Conservation (phyloP, 2,113 vertebrate genomes). For the Apodemus sylvaticus region DNA sequence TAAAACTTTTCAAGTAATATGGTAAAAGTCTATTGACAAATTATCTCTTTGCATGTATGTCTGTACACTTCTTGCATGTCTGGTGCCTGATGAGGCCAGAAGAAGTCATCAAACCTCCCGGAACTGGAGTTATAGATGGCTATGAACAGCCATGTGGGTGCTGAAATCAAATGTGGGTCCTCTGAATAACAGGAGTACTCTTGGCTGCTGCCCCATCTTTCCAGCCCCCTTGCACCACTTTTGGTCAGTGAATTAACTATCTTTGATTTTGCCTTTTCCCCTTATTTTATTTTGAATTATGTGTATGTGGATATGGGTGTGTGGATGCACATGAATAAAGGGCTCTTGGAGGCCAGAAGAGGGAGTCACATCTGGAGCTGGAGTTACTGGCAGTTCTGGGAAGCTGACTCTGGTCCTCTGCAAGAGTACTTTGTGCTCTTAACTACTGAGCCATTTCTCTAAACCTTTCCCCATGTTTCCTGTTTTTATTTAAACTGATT, state of each 20-base stretch:
- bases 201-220: not conserved
- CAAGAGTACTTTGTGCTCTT: not conserved
- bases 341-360: not conserved
- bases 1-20: constrained; percentile 35
- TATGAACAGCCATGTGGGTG: not conserved
- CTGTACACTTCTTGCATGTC: not conserved
- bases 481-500: constrained; percentile 7
- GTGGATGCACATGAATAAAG: not conserved
- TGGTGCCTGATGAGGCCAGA: not conserved
- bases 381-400: not conserved
- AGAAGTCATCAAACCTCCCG: not conserved
- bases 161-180: not conserved
- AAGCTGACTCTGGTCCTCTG: not conserved
- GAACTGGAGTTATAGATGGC: not conserved
- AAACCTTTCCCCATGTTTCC: not conserved
- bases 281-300: not conserved
- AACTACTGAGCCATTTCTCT: not conserved
- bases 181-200: not conserved
- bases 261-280: not conserved
- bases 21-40: not conserved
- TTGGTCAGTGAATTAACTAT: not conserved
- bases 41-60: not conserved
- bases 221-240: not conserved
- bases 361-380: not conserved
- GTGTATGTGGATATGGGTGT: not conserved